Conservation (phyloP, 2,797 vertebrate genomes). For the Phoeniculus purpureus region DNA sequence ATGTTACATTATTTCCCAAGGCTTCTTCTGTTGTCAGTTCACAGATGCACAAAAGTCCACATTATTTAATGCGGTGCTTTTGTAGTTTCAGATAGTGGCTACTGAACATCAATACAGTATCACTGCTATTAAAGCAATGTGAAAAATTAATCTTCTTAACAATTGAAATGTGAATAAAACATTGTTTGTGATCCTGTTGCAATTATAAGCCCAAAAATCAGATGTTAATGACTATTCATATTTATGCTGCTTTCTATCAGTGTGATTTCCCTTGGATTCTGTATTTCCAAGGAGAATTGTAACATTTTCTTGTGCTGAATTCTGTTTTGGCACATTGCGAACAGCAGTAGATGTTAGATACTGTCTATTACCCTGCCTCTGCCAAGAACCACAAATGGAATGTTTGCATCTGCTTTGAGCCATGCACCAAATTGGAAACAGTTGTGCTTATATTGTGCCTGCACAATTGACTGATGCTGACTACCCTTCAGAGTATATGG, state of each 20-base stretch:
- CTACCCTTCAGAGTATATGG: background rate
- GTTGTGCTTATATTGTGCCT: slow-evolving; percentile 8
- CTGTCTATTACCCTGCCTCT: slow-evolving; percentile 28
- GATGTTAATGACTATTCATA: rapidly evolving
- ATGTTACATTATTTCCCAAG: background rate
- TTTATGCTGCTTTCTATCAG: background rate
- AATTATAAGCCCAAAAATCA: background rate
- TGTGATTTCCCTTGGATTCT: background rate
- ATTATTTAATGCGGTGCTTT: background rate
- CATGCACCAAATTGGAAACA: slow-evolving; percentile 11
- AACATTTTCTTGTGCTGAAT: slow-evolving; percentile 7
- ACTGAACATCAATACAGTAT: background rate
- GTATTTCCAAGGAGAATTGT: background rate
- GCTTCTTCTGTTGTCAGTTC: background rate
- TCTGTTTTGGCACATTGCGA: slow-evolving; percentile 14
- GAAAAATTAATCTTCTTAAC: background rate
- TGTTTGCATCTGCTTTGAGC: slow-evolving; percentile 51
- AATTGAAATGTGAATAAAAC: background rate
- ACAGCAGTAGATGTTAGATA: slow-evolving; percentile 27
- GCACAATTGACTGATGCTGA: slow-evolving; percentile 31
- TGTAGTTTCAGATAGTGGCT: background rate
- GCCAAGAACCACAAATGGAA: background rate
- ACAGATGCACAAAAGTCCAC: background rate
- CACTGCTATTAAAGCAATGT: background rate
- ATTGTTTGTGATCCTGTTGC: background rate